Evolutionary conservation across 2,797 vertebrate genomes (phyloP), one percentile per base, ranked within the genome.

Genomic region (Syngnathus acus): DNA sequence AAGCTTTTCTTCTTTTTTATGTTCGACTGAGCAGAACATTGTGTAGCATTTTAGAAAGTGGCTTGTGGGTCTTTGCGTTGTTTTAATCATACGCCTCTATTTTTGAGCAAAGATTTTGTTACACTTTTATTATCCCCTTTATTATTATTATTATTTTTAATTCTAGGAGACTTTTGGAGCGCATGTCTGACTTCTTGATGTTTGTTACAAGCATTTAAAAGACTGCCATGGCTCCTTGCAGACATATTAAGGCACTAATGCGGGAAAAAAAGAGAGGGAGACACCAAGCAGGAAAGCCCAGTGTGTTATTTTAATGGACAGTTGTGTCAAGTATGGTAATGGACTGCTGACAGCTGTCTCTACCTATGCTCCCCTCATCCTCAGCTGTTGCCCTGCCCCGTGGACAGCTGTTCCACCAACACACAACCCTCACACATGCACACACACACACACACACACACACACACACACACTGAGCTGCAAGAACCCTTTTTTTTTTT

Each of bases 351-450:
- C 94, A 95, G 93, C 93, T 93, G 90, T 92, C 89, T 87, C 86
- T 72, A 83, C 84, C 85, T 88, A 78, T 90, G 87, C 90, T 85
- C 87, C 87, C 85, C 82, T 67, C 79, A 82, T 90, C 91, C 90
- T 97, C 95, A 95, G 95, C 94, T 97, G 95, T 93, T 93, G 92
- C 91, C 93, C 91, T 92, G 89, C 90, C 90, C 90, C 78, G 81
- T 86, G 79, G 91, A 93, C 94, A 97, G 94, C 96, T 97, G 95
- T 93, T 93, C 87, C 87, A 81, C 73, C 83, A 77, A 67, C 71
- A 65, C 79, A 78, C n/a, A 61, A n/a, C 67, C 47, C 50, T 53
- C 57, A 68, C 64, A 65, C 65, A 65, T 45, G 53, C 64, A 59
- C 59, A 69, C 45, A 68, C 57, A 80, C 77, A 78, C n/a, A 60